Evolutionary conservation across 2,888 invertebrate species (phyloP).

Genomic region (Heliconius ethilla): DNA sequence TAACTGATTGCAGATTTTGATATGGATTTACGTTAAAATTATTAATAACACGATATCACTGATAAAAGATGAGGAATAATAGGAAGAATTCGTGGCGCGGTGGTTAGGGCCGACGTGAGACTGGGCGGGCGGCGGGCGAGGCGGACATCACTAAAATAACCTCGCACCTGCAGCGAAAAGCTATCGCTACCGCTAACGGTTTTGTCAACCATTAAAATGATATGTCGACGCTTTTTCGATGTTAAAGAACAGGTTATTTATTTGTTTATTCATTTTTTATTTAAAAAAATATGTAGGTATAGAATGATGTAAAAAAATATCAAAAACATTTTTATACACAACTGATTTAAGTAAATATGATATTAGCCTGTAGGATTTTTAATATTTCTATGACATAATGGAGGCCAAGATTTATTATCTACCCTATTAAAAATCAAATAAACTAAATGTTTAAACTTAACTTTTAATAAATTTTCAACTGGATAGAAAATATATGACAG

Average conservation of each 20-base stretch:
- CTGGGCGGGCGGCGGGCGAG: conserved; percentile 72
- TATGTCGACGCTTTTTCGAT: conserved; percentile 51
- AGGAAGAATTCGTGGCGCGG: conserved; percentile 24
- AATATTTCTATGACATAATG: background rate
- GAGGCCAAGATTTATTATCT: background rate
- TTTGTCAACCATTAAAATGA: conserved; percentile 67
- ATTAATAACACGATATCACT: conserved; percentile 33
- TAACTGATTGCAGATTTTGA: background rate
- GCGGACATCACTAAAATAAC: conserved; percentile 69
- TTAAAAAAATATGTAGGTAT: too few species aligned
- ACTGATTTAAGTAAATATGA: background rate
- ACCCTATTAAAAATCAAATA: background rate
- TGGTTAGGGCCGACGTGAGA: conserved; percentile 55
- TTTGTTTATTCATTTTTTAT: background rate
- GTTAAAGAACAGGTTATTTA: conserved; percentile 28
- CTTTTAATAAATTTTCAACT: background rate
- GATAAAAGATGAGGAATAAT: conserved; percentile 34
- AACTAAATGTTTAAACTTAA: background rate
- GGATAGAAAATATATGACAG: background rate
- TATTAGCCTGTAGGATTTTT: background rate
- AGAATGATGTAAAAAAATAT: background rate
- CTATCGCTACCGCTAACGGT: conserved; percentile 67
- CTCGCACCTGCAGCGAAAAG: conserved; percentile 73
- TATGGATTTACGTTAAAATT: conserved; percentile 23
- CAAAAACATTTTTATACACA: background rate